Base-by-base conservation (phyloP, 2,888 invertebrate genomes). In the Drosophila gaucha region DNA sequence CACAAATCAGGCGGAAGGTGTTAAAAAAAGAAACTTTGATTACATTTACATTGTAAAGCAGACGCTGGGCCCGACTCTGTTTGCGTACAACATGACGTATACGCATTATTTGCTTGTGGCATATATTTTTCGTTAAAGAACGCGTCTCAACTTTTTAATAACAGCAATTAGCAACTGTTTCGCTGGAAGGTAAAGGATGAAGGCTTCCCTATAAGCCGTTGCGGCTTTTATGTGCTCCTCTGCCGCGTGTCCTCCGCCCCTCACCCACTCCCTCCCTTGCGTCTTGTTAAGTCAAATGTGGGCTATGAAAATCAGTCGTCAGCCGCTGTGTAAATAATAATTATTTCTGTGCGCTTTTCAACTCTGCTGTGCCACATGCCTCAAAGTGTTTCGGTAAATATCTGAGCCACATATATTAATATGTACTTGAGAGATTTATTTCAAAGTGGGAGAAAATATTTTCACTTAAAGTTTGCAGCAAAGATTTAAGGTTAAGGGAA, bases 21-120 rank as follows among this genome's bases (percentile, higher is more conserved):
- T 63, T 57, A 59, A 63, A 62, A 47, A 70, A 24, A 49, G 6
- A 58, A 85, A 82, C 78, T 85, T 85, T 82, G 80, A 86, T 86
- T 86, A 86, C 85, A 86, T 86, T 86, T 77, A 80, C 74, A 86
- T 80, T 84, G 77, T 83, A 85, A 85, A 86, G 62, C 54, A 80
- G 78, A 24, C 35, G 50, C 31, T 16, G 30, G 22, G 57, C 22
- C 16, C n/a, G n/a, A n/a, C n/a, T n/a, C 39, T 1, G 1, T 8
- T 18, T 0, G 12, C 24, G 39, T 12, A 18, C 43, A 39, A 57
- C 78, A 43, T 49, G 69, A 56, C 74, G 80, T 77, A 77, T 84
- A 39, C 69, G 44, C 46, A 57, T 50, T 69, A 59, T 73, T 80
- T 64, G 43, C 51, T 36, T 22, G 24, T 41, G 56, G 55, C 74